phyloP scores from a whole-genome alignment of 2,888 invertebrate genomes.

The Standfussiana lucernea region DNA sequence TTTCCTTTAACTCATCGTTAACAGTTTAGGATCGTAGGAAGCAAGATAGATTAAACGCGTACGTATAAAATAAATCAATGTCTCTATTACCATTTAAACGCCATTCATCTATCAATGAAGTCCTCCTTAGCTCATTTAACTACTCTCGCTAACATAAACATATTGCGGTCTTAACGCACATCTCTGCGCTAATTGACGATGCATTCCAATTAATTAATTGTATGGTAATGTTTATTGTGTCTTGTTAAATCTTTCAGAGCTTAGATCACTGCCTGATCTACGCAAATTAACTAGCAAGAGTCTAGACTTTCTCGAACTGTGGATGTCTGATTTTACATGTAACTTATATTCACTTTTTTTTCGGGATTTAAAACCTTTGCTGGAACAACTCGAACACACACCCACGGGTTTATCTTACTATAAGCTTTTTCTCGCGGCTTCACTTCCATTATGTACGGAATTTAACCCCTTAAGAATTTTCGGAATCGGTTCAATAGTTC shows the following conservation, averaged over 20 bases:
- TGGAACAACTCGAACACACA: background rate
- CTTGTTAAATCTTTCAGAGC: background rate
- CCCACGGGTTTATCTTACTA: background rate
- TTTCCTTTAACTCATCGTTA: too few species aligned
- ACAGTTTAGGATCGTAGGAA: background rate
- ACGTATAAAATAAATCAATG: background rate
- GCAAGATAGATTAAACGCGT: background rate
- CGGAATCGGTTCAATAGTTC: too few species aligned
- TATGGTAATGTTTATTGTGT: slow-evolving; percentile 10
- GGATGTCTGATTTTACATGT: background rate
- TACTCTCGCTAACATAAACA: background rate
- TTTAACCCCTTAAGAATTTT: too few species aligned
- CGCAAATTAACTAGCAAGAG: background rate
- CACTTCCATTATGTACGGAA: too few species aligned
- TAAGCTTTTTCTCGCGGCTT: too few species aligned
- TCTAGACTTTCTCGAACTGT: background rate
- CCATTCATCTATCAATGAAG: background rate
- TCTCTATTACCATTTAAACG: background rate
- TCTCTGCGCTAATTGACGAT: slow-evolving; percentile 28
- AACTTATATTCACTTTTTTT: background rate
- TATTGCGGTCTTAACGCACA: background rate
- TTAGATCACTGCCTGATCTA: slow-evolving; percentile 13
- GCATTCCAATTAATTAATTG: slow-evolving; percentile 40
- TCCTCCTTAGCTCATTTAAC: background rate
- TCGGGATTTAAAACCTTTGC: background rate